phyloP scores from a whole-genome alignment of 2,797 vertebrate genomes.

The Limnodromus scolopaceus region DNA sequence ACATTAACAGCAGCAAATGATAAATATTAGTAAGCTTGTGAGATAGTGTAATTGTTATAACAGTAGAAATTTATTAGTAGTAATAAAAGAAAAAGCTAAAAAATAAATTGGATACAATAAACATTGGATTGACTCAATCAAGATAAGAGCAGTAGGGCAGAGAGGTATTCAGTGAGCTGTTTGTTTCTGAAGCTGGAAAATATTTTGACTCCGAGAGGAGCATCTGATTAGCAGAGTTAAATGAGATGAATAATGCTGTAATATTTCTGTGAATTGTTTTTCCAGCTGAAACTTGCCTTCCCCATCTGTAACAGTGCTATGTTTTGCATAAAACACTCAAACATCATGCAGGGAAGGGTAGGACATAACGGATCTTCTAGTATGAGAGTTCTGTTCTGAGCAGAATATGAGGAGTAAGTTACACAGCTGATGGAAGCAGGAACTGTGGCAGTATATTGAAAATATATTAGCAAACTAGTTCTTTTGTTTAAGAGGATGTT shows the following conservation, averaged over 20 bases:
- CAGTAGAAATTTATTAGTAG: slow-evolving; percentile 25
- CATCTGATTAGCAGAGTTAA: slow-evolving; percentile 66
- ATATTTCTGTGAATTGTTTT: slow-evolving; percentile 57
- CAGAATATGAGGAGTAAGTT: slow-evolving; percentile 14
- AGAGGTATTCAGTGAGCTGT: slow-evolving; percentile 36
- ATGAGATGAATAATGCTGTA: slow-evolving; percentile 61
- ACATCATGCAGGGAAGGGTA: background rate
- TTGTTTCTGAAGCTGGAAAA: slow-evolving; percentile 57
- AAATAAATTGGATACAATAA: slow-evolving; percentile 63
- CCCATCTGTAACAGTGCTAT: background rate
- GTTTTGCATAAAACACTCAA: slow-evolving; percentile 57
- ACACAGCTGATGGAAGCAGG: background rate
- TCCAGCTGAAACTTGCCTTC: slow-evolving; percentile 58
- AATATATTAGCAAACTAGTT: slow-evolving; percentile 6
- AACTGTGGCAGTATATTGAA: background rate
- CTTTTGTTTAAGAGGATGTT: background rate
- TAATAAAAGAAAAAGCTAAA: slow-evolving; percentile 62
- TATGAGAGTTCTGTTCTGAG: background rate
- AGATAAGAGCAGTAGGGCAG: slow-evolving; percentile 28
- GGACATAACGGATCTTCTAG: slow-evolving; percentile 34
- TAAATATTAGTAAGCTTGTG: slow-evolving; percentile 50
- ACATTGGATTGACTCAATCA: slow-evolving; percentile 57
- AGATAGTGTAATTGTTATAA: slow-evolving; percentile 43
- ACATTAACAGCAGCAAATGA: slow-evolving; percentile 46
- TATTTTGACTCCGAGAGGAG: slow-evolving; percentile 59